Evolutionary conservation across 2,888 invertebrate species (phyloP).

Genomic region (Stenoptilia bipunctidactyla): DNA sequence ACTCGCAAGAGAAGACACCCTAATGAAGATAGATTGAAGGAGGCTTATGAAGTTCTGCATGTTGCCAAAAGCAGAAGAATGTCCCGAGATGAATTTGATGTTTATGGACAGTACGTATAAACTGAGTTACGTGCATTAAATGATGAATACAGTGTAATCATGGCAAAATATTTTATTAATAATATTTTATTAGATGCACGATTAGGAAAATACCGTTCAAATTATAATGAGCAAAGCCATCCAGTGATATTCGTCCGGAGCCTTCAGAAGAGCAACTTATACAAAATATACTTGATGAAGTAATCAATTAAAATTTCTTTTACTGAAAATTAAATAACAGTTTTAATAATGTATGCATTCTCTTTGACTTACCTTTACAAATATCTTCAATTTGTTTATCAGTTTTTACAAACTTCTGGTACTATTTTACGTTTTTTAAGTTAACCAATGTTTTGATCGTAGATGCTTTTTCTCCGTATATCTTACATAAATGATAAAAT

Average conservation of each 20-base stretch:
- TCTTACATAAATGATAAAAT: no score
- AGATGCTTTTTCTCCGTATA: no score
- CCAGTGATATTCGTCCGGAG: slow-evolving; percentile 9
- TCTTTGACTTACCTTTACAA: slow-evolving; percentile 13
- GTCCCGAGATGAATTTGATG: slow-evolving; percentile 15
- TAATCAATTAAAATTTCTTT: slow-evolving; percentile 7
- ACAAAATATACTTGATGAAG: slow-evolving; percentile 13
- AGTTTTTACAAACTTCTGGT: slow-evolving; percentile 19
- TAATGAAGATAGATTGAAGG: slow-evolving; percentile 9
- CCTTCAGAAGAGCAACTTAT: slow-evolving; percentile 11
- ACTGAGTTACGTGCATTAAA: slow-evolving; percentile 16
- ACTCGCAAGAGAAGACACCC: slow-evolving; percentile 10
- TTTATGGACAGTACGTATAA: slow-evolving; percentile 16
- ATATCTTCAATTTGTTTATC: slow-evolving; percentile 14
- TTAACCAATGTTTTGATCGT: no score
- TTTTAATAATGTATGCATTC: slow-evolving; percentile 8
- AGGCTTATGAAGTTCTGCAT: slow-evolving; percentile 15
- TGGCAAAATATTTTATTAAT: slow-evolving; percentile 18
- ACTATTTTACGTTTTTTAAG: slow-evolving; percentile 9
- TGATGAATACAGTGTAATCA: slow-evolving; percentile 14
- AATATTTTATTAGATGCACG: slow-evolving; percentile 16
- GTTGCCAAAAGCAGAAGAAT: slow-evolving; percentile 14
- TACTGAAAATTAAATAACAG: slow-evolving; percentile 10
- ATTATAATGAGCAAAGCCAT: slow-evolving; percentile 12
- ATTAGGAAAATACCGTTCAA: slow-evolving; percentile 14